A percentile compares a stretch with the other conserved stretches of the same genome.
Evolutionary conservation across 2,797 vertebrate species (phyloP).

Genomic region (Psittacula derbiana): DNA sequence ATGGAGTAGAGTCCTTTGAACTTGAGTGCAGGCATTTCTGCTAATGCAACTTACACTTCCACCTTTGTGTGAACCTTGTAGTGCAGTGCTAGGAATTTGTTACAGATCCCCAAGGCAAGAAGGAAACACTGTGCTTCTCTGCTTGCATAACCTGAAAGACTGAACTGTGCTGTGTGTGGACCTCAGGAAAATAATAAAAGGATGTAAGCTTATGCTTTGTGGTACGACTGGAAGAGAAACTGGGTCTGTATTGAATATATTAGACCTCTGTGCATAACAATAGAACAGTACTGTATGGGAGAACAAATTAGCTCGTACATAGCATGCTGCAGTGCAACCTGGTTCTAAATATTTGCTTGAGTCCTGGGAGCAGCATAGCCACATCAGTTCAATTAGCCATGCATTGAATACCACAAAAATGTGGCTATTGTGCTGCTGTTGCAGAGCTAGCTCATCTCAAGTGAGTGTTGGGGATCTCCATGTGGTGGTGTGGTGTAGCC

Average conservation of each 20-base stretch:
- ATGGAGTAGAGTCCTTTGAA: not conserved
- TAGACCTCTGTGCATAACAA: not conserved
- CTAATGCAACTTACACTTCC: not conserved
- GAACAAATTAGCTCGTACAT: not conserved
- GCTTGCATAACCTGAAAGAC: not conserved
- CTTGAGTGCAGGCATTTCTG: fast-evolving
- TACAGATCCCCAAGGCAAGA: not conserved
- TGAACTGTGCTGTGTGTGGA: not conserved
- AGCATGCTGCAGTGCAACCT: not conserved
- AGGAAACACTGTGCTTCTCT: not conserved
- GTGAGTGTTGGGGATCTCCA: not conserved
- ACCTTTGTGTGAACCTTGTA: not conserved
- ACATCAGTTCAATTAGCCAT: not conserved
- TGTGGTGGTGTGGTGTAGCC: not conserved
- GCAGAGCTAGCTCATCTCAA: not conserved
- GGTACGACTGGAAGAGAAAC: not conserved
- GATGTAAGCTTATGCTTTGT: not conserved
- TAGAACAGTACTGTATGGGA: not conserved
- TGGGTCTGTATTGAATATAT: not conserved
- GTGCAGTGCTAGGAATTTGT: not conserved
- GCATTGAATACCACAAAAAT: not conserved
- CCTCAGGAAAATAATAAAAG: not conserved
- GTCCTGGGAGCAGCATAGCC: not conserved
- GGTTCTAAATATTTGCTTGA: not conserved
- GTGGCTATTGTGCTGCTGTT: not conserved